A percentile compares a stretch with the other conserved stretches of the same genome.
These are phyloP conservation scores for Distichodus sexfasciatus DNA, from an alignment of 2,797 vertebrate genomes.

Conservation along the genomic window DNA sequence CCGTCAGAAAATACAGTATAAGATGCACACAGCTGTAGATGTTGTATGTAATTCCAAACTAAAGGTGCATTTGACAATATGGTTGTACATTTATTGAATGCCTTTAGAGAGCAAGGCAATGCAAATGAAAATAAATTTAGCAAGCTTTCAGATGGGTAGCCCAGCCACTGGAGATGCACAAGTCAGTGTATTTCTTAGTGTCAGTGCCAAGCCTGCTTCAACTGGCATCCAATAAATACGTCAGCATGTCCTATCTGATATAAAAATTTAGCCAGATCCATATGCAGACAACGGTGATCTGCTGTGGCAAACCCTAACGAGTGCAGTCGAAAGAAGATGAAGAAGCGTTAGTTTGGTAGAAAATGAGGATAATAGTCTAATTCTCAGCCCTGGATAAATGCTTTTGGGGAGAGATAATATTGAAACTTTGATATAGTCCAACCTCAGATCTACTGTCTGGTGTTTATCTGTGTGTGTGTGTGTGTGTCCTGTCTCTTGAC, in stretches of 20 bases:
- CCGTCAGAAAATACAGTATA: constrained; percentile 1
- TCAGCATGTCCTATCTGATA: no score
- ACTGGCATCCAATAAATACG: no score
- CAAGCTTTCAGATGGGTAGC: no score
- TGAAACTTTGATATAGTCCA: neutral
- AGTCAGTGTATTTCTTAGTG: no score
- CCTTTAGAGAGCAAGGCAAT: neutral
- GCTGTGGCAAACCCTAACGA: no score
- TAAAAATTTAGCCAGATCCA: no score
- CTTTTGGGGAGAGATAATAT: neutral
- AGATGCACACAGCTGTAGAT: neutral
- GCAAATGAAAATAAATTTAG: neutral
- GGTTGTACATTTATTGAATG: neutral
- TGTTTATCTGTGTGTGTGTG: constrained; percentile 10
- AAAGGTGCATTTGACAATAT: neutral
- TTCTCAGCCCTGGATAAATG: neutral
- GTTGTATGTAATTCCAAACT: neutral
- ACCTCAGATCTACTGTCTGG: neutral
- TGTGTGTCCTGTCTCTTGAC: constrained; percentile 4
- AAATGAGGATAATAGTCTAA: neutral
- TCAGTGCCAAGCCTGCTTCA: no score
- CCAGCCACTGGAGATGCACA: no score
- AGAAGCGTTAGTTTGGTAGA: neutral
- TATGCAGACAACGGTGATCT: no score
- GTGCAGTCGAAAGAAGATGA: no score